Conservation (phyloP, 2,113 vertebrate species). For the Thryonomys swinderianus region DNA sequence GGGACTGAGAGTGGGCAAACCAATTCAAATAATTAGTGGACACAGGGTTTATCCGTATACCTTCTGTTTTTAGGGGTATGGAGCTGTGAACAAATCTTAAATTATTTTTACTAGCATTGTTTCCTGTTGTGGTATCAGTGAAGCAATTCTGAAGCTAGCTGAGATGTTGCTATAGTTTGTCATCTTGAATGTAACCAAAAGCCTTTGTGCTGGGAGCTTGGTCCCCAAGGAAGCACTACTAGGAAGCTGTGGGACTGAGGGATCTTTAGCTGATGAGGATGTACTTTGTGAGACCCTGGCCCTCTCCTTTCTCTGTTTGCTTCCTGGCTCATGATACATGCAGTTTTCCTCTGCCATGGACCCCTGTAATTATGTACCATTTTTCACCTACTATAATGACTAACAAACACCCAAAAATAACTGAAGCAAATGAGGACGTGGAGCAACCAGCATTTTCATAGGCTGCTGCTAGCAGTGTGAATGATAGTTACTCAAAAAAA, state of each 20-base stretch:
- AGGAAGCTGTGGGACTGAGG: not conserved
- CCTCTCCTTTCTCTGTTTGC: not conserved
- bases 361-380: not conserved
- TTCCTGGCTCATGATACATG: not conserved
- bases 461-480: not conserved
- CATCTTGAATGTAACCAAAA: not conserved
- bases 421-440: not conserved
- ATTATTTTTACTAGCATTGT: slow-evolving; percentile 10
- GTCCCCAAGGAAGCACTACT: not conserved
- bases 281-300: not conserved
- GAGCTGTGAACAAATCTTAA: not conserved
- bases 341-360: not conserved
- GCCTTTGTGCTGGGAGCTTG: not conserved
- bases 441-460: not conserved
- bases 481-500: not conserved
- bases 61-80: not conserved
- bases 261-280: not conserved
- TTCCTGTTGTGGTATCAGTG: not conserved
- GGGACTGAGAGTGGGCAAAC: not conserved
- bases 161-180: not conserved
- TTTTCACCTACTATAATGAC: not conserved
- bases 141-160: slow-evolving; percentile 11
- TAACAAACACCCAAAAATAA: not conserved
- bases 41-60: not conserved
- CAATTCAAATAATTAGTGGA: not conserved